These are phyloP conservation scores for Polietes domitor DNA, from an alignment of 2,888 invertebrate species.

Conservation along the genomic window DNA sequence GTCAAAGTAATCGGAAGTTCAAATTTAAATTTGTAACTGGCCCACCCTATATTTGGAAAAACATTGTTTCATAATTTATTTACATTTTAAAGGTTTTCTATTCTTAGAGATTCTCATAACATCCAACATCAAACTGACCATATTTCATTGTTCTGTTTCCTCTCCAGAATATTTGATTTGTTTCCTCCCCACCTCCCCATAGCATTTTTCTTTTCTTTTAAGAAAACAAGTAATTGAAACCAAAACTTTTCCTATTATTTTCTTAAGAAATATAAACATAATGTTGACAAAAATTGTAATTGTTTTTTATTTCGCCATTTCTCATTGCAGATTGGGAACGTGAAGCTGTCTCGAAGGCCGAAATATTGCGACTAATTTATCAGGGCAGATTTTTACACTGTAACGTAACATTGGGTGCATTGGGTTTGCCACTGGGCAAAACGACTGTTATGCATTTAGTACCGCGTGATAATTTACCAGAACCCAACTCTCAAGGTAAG, in stretches of 20 bases:
- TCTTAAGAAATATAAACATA: background rate
- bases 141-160: too few relatives aligned
- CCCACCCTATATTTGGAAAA: too few relatives aligned
- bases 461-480: conserved; percentile 98
- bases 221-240: background rate
- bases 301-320: conserved; percentile 63
- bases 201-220: background rate
- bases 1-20: too few relatives aligned
- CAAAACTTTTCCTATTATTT: background rate
- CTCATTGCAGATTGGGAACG: conserved; percentile 95
- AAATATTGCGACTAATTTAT: conserved; percentile 99
- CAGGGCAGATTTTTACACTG: conserved; percentile 99
- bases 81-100: too few relatives aligned
- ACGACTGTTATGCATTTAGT: conserved; percentile 99
- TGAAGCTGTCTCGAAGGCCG: conserved; percentile 97
- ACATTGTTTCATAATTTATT: too few relatives aligned
- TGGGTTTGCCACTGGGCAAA: conserved; percentile 97
- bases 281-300: background rate
- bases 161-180: too few relatives aligned
- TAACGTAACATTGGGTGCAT: conserved; percentile 98
- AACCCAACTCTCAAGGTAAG: conserved; percentile 97
- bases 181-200: too few relatives aligned
- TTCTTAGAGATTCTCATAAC: too few relatives aligned
- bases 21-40: too few relatives aligned
- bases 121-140: too few relatives aligned